These are phyloP conservation scores for Brachionus calyciflorus DNA, from an alignment of 1,140 invertebrate species.

Conservation along the genomic window DNA sequence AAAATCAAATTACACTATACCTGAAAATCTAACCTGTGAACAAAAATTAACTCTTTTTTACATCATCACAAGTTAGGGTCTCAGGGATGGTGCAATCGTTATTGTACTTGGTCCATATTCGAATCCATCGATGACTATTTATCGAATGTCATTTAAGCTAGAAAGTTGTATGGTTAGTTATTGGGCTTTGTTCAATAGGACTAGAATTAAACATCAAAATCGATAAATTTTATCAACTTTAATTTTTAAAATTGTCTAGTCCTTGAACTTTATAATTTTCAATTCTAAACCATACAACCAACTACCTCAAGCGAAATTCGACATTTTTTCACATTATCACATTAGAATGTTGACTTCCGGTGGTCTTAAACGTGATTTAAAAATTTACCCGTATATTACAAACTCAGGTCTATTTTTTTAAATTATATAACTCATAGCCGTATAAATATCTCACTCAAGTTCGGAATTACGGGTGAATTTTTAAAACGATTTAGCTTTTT, in stretches of 20 bases:
- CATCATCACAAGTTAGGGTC: conserved; percentile 47
- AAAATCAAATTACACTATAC: conserved; percentile 21
- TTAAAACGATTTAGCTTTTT: conserved; percentile 40
- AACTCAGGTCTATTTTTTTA: conserved; percentile 41
- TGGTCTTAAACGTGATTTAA: conserved; percentile 11
- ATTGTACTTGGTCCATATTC: background rate
- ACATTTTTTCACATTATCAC: background rate
- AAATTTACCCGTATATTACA: conserved; percentile 46
- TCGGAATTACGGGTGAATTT: conserved; percentile 45
- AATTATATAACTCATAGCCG: background rate
- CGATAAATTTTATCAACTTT: too few relatives aligned
- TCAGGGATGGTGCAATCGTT: conserved; percentile 18
- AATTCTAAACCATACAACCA: conserved; percentile 48
- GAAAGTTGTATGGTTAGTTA: conserved; percentile 46
- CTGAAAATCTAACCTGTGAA: conserved; percentile 47
- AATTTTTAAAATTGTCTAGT: background rate
- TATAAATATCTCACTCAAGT: conserved; percentile 42
- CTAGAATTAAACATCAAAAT: background rate
- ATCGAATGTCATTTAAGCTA: conserved; percentile 35
- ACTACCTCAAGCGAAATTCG: conserved; percentile 42
- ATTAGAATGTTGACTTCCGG: background rate
- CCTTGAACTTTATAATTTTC: background rate
- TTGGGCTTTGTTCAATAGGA: background rate
- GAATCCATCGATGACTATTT: background rate
- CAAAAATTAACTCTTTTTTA: background rate